Percentiles rank a stretch among this genome's conserved stretches.
phyloP scores from a whole-genome alignment of 2,797 vertebrate genomes.

The Cossypha polioptera region DNA sequence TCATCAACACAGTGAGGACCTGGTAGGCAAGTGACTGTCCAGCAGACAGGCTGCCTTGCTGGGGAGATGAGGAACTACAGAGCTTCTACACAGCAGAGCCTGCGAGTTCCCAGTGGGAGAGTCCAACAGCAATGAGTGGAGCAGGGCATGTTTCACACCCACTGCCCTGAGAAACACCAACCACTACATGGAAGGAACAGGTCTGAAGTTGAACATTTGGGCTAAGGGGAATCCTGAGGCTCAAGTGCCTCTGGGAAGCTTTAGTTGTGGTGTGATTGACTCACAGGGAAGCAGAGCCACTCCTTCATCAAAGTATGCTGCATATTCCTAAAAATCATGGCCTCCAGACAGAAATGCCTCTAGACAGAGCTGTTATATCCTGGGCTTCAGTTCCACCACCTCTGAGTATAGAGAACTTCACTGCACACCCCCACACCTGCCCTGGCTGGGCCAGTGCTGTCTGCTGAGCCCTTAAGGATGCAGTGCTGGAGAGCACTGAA shows the following conservation, averaged over 20 bases:
- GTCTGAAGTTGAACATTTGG: not conserved
- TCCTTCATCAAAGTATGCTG: not conserved
- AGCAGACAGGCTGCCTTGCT: not conserved
- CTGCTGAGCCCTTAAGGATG: not conserved
- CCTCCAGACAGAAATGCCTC: not conserved
- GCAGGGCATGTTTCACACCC: not conserved
- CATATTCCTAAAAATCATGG: not conserved
- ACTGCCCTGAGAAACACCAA: not conserved
- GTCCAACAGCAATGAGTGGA: not conserved
- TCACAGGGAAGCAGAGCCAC: not conserved
- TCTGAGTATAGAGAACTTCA: not conserved
- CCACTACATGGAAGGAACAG: not conserved
- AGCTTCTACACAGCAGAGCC: fast-evolving
- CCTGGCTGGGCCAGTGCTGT: not conserved
- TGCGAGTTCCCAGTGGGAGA: not conserved
- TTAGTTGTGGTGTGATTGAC: not conserved
- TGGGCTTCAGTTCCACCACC: not conserved
- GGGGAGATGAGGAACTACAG: not conserved
- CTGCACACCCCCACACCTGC: not conserved
- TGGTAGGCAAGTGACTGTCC: not conserved
- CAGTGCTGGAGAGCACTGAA: not conserved
- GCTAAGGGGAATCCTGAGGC: not conserved
- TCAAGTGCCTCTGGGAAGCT: not conserved
- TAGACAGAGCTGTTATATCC: not conserved
- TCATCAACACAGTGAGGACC: not conserved